A percentile compares a stretch with the other conserved stretches of the same genome.
These are phyloP conservation scores for Ovibos moschatus DNA, from an alignment of 2,113 vertebrate genomes.

Conservation along the genomic window DNA sequence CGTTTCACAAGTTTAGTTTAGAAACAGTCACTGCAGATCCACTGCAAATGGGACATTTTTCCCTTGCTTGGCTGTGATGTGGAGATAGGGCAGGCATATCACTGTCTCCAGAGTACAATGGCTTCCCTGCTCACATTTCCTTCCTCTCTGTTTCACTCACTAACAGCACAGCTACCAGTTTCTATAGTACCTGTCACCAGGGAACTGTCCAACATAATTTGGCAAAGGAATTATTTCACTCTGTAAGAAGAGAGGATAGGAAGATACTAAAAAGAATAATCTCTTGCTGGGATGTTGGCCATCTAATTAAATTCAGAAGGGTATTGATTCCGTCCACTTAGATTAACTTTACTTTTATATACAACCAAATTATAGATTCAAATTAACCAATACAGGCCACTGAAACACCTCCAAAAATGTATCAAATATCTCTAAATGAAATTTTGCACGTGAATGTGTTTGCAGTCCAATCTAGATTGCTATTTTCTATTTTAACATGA, in stretches of 20 bases:
- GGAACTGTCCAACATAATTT: conserved; percentile 46
- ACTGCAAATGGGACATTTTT: not conserved
- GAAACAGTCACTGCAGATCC: not conserved
- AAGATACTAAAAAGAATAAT: conserved; percentile 38
- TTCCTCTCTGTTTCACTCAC: not conserved
- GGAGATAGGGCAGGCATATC: not conserved
- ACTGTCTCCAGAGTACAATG: not conserved
- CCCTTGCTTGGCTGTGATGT: not conserved
- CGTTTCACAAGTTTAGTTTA: not conserved
- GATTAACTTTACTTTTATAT: conserved; percentile 61
- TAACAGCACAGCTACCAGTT: not conserved
- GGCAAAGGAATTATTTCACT: conserved; percentile 44
- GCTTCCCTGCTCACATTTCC: not conserved
- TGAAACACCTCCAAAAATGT: conserved; percentile 32
- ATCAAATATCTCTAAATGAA: conserved; percentile 28
- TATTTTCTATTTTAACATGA: conserved; percentile 23
- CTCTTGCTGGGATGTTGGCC: conserved; percentile 42
- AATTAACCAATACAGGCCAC: conserved; percentile 8
- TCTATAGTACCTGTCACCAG: conserved; percentile 32
- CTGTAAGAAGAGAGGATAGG: conserved; percentile 32
- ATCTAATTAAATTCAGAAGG: conserved; percentile 59
- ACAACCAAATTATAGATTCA: conserved; percentile 58
- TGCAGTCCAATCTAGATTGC: not conserved
- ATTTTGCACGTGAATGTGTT: conserved; percentile 35
- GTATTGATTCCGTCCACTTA: conserved; percentile 61